Conservation (phyloP, 1,140 invertebrate species). For the Leptoteleia sp. region DNA sequence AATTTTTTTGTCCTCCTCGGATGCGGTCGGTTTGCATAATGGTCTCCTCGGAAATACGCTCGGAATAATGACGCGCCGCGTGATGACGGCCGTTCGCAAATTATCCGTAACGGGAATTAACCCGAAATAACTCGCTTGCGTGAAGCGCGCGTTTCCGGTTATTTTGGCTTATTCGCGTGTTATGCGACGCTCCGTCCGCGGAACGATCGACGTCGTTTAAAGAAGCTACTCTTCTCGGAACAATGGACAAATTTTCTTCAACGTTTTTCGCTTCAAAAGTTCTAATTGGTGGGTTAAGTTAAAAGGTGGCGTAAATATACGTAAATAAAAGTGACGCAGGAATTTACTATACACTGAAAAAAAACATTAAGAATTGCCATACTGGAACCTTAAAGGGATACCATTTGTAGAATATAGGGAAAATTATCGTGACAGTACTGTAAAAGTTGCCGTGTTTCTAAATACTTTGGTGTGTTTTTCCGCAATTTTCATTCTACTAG, state of each 20-base stretch:
- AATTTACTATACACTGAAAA: too few relatives aligned
- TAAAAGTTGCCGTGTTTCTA: too few relatives aligned
- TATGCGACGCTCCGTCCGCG: slow-evolving; percentile 15
- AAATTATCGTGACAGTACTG: too few relatives aligned
- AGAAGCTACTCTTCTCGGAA: slow-evolving; percentile 25
- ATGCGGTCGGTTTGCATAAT: slow-evolving; percentile 42
- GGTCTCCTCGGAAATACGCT: slow-evolving; percentile 29
- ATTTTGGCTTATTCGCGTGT: slow-evolving; percentile 26
- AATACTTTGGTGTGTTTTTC: too few relatives aligned
- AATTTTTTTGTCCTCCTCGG: slow-evolving; percentile 26
- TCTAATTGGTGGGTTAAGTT: slow-evolving; percentile 19
- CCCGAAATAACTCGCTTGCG: slow-evolving; percentile 30
- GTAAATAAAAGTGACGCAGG: neutral
- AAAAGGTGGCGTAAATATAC: slow-evolving; percentile 25
- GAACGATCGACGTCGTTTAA: slow-evolving; percentile 5
- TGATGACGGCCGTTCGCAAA: slow-evolving; percentile 40
- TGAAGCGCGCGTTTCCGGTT: slow-evolving; percentile 40
- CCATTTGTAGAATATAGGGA: too few relatives aligned
- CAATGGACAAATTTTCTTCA: slow-evolving; percentile 26
- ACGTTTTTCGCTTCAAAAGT: slow-evolving; percentile 6
- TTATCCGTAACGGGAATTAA: slow-evolving; percentile 55
- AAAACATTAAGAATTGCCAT: too few relatives aligned
- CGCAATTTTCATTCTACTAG: too few relatives aligned
- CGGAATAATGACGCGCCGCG: too few relatives aligned
- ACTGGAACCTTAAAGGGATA: too few relatives aligned